Conservation (phyloP, 2,797 vertebrate genomes). For the Australoheros facetus region DNA sequence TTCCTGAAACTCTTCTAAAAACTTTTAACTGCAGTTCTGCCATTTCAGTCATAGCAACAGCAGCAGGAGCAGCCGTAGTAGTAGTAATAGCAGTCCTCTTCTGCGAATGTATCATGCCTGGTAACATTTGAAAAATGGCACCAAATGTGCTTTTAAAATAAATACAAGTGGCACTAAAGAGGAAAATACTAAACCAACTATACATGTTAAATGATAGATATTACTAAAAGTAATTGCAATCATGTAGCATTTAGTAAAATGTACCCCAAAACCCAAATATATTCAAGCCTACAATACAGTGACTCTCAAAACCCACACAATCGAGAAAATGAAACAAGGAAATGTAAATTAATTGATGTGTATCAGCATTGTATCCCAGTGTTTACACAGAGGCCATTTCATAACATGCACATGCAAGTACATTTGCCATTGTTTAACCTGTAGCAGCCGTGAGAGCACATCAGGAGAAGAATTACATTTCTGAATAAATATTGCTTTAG, state of each 20-base stretch:
- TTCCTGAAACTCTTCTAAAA: neutral
- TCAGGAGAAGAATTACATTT: constrained; percentile 42
- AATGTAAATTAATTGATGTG: neutral
- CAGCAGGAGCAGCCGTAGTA: too few relatives aligned
- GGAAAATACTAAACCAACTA: neutral
- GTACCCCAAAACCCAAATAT: neutral
- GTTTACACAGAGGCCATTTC: constrained; percentile 15
- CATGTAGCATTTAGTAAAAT: neutral
- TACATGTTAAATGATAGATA: neutral
- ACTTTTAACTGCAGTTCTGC: neutral
- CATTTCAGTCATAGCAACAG: neutral
- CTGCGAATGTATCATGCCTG: neutral
- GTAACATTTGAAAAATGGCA: neutral
- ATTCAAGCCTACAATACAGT: neutral
- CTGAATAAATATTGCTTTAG: constrained; percentile 54
- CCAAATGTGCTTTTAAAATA: neutral
- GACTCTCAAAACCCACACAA: neutral
- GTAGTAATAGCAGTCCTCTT: neutral
- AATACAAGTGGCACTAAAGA: neutral
- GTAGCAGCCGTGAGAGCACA: constrained; percentile 48
- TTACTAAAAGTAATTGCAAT: neutral
- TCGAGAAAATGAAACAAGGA: neutral
- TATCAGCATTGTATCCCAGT: neutral
- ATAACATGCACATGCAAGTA: constrained; percentile 10
- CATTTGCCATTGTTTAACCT: constrained; percentile 38